phyloP scores from a whole-genome alignment of 30 jellyfish, hydroid and myxozoan species.

The Pseudorhiza aurosa region DNA sequence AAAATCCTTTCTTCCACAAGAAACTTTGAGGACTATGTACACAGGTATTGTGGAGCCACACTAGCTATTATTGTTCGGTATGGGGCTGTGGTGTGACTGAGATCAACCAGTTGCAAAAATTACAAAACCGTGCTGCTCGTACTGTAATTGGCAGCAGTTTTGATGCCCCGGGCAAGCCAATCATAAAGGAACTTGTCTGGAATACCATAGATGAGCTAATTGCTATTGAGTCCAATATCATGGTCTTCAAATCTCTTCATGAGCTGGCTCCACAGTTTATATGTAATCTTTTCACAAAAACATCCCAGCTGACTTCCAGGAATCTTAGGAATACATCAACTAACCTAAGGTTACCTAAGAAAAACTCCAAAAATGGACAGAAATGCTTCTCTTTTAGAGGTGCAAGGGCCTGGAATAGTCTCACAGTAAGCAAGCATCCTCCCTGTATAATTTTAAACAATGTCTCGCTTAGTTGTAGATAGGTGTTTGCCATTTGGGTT shows the following conservation, averaged over 20 bases:
- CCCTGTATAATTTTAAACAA: too few relatives aligned
- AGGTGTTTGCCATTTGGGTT: too few relatives aligned
- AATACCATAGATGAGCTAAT: constrained; percentile 1
- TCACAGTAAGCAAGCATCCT: too few relatives aligned
- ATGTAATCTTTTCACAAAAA: not conserved
- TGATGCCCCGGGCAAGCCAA: not conserved
- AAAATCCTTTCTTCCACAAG: too few relatives aligned
- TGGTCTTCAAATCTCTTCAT: constrained; percentile 5
- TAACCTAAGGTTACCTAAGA: not conserved
- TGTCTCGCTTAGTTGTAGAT: too few relatives aligned
- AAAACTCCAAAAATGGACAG: not conserved
- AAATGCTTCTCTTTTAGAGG: too few relatives aligned
- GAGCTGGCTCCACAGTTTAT: constrained; percentile 8
- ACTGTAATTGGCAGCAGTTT: not conserved
- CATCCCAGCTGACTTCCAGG: too few relatives aligned
- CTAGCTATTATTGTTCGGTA: not conserved
- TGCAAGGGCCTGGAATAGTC: too few relatives aligned
- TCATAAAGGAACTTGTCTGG: not conserved
- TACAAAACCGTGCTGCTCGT: not conserved
- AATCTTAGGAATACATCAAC: not conserved
- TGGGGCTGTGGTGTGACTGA: not conserved
- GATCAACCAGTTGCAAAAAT: not conserved
- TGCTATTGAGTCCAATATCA: not conserved
- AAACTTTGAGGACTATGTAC: too few relatives aligned
- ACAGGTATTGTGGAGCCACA: not conserved